A percentile compares a stretch with the other conserved stretches of the same genome.
Evolutionary conservation across 2,888 invertebrate genomes (phyloP).

Genomic region (Terebella lapidaria): DNA sequence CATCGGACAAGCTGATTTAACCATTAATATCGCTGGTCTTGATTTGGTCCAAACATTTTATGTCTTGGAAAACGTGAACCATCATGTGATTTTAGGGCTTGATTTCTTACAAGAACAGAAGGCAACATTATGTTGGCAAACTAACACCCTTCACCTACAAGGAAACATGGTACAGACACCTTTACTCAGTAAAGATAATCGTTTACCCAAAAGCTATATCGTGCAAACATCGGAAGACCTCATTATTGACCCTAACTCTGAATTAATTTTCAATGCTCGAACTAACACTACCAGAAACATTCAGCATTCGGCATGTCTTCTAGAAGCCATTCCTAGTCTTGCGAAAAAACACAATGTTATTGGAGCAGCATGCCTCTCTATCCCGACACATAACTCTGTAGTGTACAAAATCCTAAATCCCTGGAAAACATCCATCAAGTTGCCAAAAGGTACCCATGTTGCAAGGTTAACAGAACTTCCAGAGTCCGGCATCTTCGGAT

Average conservation of each 20-base stretch:
- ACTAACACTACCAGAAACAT: neutral
- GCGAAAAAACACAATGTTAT: neutral
- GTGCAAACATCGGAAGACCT: neutral
- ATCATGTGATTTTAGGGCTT: no score
- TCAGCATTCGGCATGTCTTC: neutral
- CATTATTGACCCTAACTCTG: neutral
- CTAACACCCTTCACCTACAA: no score
- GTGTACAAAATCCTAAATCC: neutral
- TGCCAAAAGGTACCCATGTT: neutral
- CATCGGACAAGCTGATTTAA: neutral
- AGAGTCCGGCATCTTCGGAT: neutral
- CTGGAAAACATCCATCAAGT: neutral
- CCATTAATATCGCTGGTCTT: neutral
- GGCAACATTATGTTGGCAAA: no score
- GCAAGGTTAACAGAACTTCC: neutral
- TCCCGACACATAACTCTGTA: neutral
- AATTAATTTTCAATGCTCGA: neutral
- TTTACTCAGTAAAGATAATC: no score
- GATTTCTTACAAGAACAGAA: no score
- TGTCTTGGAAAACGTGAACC: neutral
- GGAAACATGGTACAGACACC: no score
- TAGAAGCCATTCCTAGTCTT: neutral
- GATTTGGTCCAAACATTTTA: neutral
- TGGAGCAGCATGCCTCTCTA: neutral
- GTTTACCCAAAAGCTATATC: no score